Evolutionary conservation across 2,888 invertebrate species (phyloP).

Genomic region (Nephrotoma flavescens): DNA sequence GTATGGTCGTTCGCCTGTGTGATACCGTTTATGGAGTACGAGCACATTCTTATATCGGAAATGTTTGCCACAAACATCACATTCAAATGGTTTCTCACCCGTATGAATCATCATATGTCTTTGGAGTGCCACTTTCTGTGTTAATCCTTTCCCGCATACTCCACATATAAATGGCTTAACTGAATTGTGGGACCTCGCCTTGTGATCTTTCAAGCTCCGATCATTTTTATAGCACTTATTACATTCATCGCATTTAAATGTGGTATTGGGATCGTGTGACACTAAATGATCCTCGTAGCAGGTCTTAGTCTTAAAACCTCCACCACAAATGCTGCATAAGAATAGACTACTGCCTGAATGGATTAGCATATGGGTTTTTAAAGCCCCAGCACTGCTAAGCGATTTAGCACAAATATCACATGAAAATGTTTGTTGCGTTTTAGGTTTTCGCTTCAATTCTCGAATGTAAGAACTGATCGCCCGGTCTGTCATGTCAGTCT

Average conservation of each 20-base stretch:
- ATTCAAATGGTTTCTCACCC: slow-evolving; percentile 27
- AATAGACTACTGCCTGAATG: slow-evolving; percentile 27
- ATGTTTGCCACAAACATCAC: slow-evolving; percentile 23
- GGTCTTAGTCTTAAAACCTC: slow-evolving; percentile 29
- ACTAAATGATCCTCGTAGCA: slow-evolving; percentile 28
- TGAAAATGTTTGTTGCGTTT: slow-evolving; percentile 14
- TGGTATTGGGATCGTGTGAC: slow-evolving; percentile 25
- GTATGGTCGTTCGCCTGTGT: slow-evolving; percentile 26
- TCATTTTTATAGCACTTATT: slow-evolving; percentile 20
- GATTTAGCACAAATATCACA: slow-evolving; percentile 25
- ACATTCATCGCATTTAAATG: slow-evolving; percentile 25
- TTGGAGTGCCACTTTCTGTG: slow-evolving; percentile 30
- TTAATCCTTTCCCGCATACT: slow-evolving; percentile 29
- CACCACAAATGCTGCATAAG: slow-evolving; percentile 25
- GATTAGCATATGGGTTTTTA: slow-evolving; percentile 28
- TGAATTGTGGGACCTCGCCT: slow-evolving; percentile 23
- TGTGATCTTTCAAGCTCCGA: background rate
- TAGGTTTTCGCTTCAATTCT: background rate
- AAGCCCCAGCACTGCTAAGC: slow-evolving; percentile 26
- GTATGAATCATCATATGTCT: slow-evolving; percentile 21
- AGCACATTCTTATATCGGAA: slow-evolving; percentile 30
- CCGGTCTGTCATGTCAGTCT: background rate
- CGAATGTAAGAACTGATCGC: background rate
- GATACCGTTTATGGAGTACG: slow-evolving; percentile 26
- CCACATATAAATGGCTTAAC: slow-evolving; percentile 26